These are phyloP conservation scores for Epiblema foenella DNA, from an alignment of 2,888 invertebrate genomes.

Conservation along the genomic window DNA sequence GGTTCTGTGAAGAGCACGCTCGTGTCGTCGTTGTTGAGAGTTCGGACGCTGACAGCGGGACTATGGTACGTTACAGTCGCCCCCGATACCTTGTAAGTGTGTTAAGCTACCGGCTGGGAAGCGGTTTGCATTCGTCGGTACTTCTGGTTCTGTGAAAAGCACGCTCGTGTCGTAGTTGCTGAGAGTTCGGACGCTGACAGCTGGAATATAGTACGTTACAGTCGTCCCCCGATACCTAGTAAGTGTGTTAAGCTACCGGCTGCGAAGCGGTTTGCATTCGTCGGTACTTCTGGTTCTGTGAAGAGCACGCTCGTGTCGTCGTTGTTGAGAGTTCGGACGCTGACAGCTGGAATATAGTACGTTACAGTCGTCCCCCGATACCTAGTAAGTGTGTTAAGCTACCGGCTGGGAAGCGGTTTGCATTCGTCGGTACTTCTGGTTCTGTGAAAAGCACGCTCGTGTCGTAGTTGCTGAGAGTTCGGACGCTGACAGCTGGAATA, in stretches of 20 bases:
- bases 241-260: conserved; percentile 59
- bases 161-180: conserved; percentile 91
- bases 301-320: conserved; percentile 92
- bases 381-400: too few species aligned
- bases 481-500: conserved; percentile 86
- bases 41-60: conserved; percentile 88
- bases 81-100: too few species aligned
- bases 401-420: conserved; percentile 88
- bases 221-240: too few species aligned
- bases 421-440: conserved; percentile 89
- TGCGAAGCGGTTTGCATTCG: conserved; percentile 89
- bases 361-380: too few species aligned
- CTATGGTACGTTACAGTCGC: conserved; percentile 57
- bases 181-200: conserved; percentile 88
- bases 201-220: conserved; percentile 77
- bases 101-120: too few species aligned
- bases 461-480: conserved; percentile 91
- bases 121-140: too few species aligned
- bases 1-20: conserved; percentile 94
- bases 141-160: conserved; percentile 61
- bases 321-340: conserved; percentile 92
- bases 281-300: conserved; percentile 90
- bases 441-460: conserved; percentile 93
- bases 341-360: conserved; percentile 78
- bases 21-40: conserved; percentile 89